phyloP scores from a whole-genome alignment of 92 coral and sea anemone species.

The Paramuricea clavata region DNA sequence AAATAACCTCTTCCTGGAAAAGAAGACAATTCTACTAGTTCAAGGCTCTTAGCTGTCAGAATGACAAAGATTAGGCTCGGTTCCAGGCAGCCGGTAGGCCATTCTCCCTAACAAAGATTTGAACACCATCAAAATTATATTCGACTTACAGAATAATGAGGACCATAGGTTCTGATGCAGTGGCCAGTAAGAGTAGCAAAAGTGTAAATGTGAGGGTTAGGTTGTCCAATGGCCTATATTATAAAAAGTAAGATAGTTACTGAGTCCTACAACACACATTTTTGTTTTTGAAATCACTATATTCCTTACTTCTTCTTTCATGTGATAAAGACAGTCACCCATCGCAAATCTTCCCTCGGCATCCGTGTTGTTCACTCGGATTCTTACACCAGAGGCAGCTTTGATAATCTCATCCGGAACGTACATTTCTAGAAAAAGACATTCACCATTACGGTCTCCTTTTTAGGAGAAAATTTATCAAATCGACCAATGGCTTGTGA shows the following conservation, averaged over 20 bases:
- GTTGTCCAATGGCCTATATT: not conserved
- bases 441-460: not conserved
- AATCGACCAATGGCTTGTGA: no score
- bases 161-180: conserved; percentile 83
- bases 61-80: no score
- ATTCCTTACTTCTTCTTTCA: conserved; percentile 63
- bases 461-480: not conserved
- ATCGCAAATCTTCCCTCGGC: conserved; percentile 98
- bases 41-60: not conserved
- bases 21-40: not conserved
- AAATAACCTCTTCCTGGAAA: no score
- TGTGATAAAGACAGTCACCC: conserved; percentile 85
- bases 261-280: no score
- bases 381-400: conserved; percentile 92
- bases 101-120: not conserved
- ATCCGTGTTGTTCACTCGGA: conserved; percentile 95
- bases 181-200: conserved; percentile 97
- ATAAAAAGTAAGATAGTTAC: not conserved
- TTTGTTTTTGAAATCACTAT: conserved; percentile 21
- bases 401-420: conserved; percentile 96
- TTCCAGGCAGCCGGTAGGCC: no score
- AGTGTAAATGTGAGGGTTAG: conserved; percentile 81
- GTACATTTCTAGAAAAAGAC: conserved; percentile 71
- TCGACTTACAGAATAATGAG: conserved; percentile 79
- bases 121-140: not conserved